These are phyloP conservation scores for Cosmorhoe ocellata DNA, from an alignment of 2,888 invertebrate species.

Conservation along the genomic window DNA sequence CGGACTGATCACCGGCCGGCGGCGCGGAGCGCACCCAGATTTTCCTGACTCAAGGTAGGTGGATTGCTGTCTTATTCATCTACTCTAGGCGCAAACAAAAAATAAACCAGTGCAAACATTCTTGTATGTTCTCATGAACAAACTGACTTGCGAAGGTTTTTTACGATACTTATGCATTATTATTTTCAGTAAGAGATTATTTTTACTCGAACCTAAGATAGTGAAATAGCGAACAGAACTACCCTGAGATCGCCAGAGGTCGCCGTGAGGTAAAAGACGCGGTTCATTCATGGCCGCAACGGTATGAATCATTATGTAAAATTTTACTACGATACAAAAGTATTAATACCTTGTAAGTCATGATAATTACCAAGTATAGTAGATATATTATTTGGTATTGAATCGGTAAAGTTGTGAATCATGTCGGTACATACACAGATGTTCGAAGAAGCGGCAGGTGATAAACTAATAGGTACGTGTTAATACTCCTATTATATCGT, in stretches of 20 bases:
- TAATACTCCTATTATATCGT: slow-evolving; percentile 45
- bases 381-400: slow-evolving; percentile 23
- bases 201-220: too few species aligned
- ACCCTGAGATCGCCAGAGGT: slow-evolving; percentile 41
- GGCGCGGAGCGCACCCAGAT: too few species aligned
- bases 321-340: slow-evolving; percentile 44
- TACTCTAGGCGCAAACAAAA: too few species aligned
- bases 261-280: slow-evolving; percentile 52
- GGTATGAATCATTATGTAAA: slow-evolving; percentile 61
- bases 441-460: slow-evolving; percentile 42
- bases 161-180: too few species aligned
- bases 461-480: slow-evolving; percentile 38
- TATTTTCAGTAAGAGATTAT: too few species aligned
- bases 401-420: slow-evolving; percentile 51
- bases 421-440: slow-evolving; percentile 41
- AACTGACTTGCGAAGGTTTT: too few species aligned
- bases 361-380: background rate
- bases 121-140: too few species aligned
- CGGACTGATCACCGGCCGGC: too few species aligned
- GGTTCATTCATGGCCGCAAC: slow-evolving; percentile 52
- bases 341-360: slow-evolving; percentile 40
- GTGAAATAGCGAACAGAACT: background rate
- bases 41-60: too few species aligned
- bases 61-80: too few species aligned
- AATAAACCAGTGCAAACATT: too few species aligned